Conservation (phyloP, 2,888 invertebrate genomes). For the Acleris emargana region DNA sequence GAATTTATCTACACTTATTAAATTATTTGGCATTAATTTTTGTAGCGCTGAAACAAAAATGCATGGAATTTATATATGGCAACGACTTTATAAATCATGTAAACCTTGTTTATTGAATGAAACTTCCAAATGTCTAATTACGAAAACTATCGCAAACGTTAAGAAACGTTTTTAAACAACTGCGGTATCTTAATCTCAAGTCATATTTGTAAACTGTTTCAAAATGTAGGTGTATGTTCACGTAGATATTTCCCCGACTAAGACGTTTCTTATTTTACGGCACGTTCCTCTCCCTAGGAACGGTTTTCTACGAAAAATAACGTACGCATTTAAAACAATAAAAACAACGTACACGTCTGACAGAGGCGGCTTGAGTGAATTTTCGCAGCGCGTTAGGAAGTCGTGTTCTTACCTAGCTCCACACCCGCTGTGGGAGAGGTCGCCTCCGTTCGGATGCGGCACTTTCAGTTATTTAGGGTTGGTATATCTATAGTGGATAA, state of each 20-base stretch:
- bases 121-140: too few relatives aligned
- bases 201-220: slow-evolving; percentile 18
- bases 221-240: slow-evolving; percentile 42
- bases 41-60: too few relatives aligned
- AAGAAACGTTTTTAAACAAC: neutral
- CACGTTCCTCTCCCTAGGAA: slow-evolving; percentile 37
- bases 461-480: slow-evolving; percentile 10
- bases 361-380: slow-evolving; percentile 71
- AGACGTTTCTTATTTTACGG: slow-evolving; percentile 48
- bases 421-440: slow-evolving; percentile 12
- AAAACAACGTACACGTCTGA: slow-evolving; percentile 68
- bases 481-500: neutral
- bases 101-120: too few relatives aligned
- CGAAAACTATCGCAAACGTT: neutral
- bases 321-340: slow-evolving; percentile 78
- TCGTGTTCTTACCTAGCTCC: slow-evolving; percentile 31
- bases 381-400: slow-evolving; percentile 50
- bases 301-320: slow-evolving; percentile 66
- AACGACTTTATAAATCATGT: too few relatives aligned
- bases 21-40: too few relatives aligned
- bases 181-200: slow-evolving; percentile 7
- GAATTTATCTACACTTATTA: neutral
- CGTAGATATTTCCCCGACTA: slow-evolving; percentile 58
- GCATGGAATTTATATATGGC: too few relatives aligned
- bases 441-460: slow-evolving; percentile 18